A percentile compares a stretch with the other conserved stretches of the same genome.
Evolutionary conservation across 2,113 vertebrate species (phyloP).

Genomic region (Phylloscopus trochilus): DNA sequence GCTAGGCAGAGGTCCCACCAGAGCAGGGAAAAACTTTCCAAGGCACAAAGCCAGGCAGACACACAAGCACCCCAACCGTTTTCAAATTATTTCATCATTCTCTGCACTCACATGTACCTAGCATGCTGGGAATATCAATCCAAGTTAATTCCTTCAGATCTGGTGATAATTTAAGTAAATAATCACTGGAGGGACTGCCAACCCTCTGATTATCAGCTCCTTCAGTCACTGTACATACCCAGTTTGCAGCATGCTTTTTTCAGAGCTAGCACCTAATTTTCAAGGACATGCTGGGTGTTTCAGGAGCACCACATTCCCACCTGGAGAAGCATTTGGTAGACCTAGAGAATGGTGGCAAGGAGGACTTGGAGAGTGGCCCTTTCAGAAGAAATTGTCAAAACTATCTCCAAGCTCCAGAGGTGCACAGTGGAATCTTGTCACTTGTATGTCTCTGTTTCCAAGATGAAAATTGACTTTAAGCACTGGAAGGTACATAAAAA

Average conservation of each 20-base stretch:
- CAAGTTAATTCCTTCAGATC: not conserved
- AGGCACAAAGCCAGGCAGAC: not conserved
- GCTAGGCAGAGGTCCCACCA: not conserved
- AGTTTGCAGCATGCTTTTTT: not conserved
- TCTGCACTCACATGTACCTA: not conserved
- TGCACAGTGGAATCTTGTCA: not conserved
- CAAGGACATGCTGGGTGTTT: not conserved
- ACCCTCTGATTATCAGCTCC: not conserved
- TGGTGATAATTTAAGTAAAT: accelerated
- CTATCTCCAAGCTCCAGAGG: not conserved
- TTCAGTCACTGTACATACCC: not conserved
- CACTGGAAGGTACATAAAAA: conserved; percentile 13
- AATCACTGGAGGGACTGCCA: not conserved
- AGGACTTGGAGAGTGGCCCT: not conserved
- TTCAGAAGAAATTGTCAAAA: not conserved
- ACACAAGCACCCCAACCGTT: not conserved
- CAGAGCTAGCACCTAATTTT: not conserved
- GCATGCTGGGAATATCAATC: not conserved
- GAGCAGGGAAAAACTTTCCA: not conserved
- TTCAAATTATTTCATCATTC: not conserved
- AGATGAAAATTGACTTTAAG: not conserved
- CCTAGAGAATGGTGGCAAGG: not conserved
- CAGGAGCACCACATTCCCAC: not conserved
- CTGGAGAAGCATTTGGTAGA: not conserved
- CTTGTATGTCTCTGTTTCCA: not conserved